Percentiles rank a stretch among this genome's conserved stretches.
phyloP scores from a whole-genome alignment of 2,113 vertebrate species.

The Nothoprocta pentlandii region DNA sequence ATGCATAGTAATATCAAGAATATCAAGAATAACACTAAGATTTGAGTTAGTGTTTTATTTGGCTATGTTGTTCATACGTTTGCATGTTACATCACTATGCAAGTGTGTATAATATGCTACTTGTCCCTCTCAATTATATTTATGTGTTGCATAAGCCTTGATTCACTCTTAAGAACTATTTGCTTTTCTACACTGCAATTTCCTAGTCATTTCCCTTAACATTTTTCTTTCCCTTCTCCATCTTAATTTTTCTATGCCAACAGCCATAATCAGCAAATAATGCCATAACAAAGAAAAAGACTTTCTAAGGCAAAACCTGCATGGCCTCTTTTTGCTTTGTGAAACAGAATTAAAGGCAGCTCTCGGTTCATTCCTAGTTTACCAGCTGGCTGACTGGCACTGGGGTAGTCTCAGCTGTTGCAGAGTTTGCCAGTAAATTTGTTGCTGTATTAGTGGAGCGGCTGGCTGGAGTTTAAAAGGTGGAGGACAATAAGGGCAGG shows the following conservation, averaged over 20 bases:
- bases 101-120: neutral
- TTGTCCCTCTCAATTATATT: neutral
- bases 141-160: neutral
- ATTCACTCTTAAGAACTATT: neutral
- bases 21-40: neutral
- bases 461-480: constrained; percentile 24
- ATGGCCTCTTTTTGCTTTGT: neutral
- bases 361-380: constrained; percentile 20
- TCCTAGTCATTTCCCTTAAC: neutral
- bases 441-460: constrained; percentile 1
- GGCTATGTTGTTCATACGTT: neutral
- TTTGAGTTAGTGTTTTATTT: neutral
- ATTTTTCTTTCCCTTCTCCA: neutral
- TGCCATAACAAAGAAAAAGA: neutral
- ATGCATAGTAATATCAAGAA: neutral
- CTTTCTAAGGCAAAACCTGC: neutral
- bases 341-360: constrained; percentile 8
- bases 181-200: neutral
- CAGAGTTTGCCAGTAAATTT: constrained; percentile 45
- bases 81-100: neutral
- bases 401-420: constrained; percentile 49
- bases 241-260: neutral
- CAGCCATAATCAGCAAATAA: neutral
- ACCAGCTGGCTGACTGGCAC: constrained; percentile 60
- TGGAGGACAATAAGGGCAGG: constrained; percentile 27